Evolutionary conservation across 2,888 invertebrate species (phyloP).

Genomic region (Alloscopus bannaensis): DNA sequence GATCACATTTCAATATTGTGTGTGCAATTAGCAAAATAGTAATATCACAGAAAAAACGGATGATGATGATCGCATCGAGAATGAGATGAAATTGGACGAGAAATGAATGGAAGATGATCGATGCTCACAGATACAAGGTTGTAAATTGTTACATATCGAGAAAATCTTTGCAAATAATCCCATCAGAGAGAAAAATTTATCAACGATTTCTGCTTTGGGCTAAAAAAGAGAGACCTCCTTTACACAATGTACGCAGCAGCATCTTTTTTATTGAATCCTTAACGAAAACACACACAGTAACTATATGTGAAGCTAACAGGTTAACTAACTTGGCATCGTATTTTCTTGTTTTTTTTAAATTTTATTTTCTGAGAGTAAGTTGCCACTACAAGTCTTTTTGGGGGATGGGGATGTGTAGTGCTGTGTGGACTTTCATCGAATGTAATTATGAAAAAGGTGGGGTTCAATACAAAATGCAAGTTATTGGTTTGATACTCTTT

Average conservation of each 20-base stretch:
- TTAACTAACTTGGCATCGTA: slow-evolving; percentile 39
- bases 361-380: not conserved
- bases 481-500: not conserved
- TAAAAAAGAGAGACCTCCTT: slow-evolving; percentile 12
- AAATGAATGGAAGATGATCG: not conserved
- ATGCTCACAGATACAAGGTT: not conserved
- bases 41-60: not conserved
- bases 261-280: slow-evolving; percentile 7
- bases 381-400: not conserved
- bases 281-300: not conserved
- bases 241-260: slow-evolving; percentile 5
- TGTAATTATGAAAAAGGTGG: slow-evolving; percentile 45
- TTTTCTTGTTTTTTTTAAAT: not conserved
- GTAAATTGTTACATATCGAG: no score
- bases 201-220: slow-evolving; percentile 5
- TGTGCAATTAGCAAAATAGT: slow-evolving; percentile 9
- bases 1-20: slow-evolving; percentile 1
- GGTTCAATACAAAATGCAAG: slow-evolving; percentile 4
- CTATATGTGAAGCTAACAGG: not conserved
- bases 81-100: slow-evolving; percentile 9
- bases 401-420: not conserved
- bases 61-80: not conserved
- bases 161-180: not conserved
- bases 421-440: slow-evolving; percentile 30
- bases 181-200: not conserved